A percentile compares a stretch with the other conserved stretches of the same genome.
These are phyloP conservation scores for Protomyctophum bolini DNA, from an alignment of 2,113 vertebrate species.

Conservation along the genomic window DNA sequence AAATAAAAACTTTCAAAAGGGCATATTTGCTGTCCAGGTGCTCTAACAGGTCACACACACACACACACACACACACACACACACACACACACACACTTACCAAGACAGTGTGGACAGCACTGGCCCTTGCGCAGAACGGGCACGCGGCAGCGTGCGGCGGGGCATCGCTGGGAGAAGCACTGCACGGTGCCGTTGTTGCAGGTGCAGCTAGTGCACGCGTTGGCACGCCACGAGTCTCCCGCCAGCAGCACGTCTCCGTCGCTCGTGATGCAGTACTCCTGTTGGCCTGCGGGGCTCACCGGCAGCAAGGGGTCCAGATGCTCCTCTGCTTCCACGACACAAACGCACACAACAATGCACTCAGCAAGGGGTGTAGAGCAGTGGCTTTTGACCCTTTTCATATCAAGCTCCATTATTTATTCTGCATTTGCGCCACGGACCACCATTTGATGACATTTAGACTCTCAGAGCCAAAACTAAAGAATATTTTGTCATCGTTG, in stretches of 20 bases:
- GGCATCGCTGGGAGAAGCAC: constrained; percentile 82
- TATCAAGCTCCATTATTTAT: too few relatives aligned
- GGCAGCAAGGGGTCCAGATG: constrained; percentile 67
- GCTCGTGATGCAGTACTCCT: constrained; percentile 80
- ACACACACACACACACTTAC: constrained; percentile 58
- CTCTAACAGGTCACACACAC: background rate
- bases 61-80: background rate
- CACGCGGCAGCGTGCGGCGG: constrained; percentile 76
- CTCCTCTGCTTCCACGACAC: constrained; percentile 66
- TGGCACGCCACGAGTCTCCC: constrained; percentile 82
- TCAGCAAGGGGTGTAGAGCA: too few relatives aligned
- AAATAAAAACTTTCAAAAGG: too few relatives aligned
- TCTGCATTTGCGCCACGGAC: too few relatives aligned
- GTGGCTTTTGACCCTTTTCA: too few relatives aligned
- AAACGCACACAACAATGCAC: background rate
- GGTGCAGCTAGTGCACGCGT: constrained; percentile 83
- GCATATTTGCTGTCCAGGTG: too few relatives aligned
- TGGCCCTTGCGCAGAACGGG: constrained; percentile 83
- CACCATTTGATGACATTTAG: too few relatives aligned
- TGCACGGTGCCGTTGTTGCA: constrained; percentile 81
- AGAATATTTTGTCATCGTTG: too few relatives aligned
- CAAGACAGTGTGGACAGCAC: constrained; percentile 84
- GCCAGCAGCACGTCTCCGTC: constrained; percentile 79
- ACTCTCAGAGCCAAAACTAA: too few relatives aligned
- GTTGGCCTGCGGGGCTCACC: constrained; percentile 69